Evolutionary conservation across 2,113 vertebrate genomes (phyloP).

Genomic region (Tetrao urogallus): DNA sequence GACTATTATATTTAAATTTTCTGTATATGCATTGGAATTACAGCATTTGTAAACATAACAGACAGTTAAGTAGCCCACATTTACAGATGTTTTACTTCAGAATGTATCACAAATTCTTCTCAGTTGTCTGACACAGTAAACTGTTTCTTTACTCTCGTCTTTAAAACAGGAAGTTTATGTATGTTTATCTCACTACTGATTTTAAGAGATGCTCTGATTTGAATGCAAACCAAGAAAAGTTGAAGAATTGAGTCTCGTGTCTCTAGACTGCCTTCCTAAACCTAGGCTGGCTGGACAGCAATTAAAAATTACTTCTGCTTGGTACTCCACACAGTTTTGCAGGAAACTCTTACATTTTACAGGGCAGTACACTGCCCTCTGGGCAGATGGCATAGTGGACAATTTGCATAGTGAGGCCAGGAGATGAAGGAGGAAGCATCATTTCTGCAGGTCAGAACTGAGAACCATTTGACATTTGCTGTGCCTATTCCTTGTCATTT

Average conservation of each 20-base stretch:
- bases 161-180: background rate
- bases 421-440: background rate
- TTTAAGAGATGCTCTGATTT: background rate
- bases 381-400: background rate
- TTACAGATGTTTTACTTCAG: background rate
- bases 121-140: background rate
- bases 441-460: background rate
- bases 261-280: background rate
- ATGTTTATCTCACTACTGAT: background rate
- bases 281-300: background rate
- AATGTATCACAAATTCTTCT: background rate
- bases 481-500: background rate
- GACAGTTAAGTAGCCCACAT: background rate
- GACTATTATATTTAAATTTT: background rate
- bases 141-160: background rate
- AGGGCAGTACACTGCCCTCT: background rate
- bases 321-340: background rate
- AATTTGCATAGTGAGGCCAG: background rate
- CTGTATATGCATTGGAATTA: accelerated
- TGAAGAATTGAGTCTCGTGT: background rate
- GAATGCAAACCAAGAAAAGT: background rate
- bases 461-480: background rate
- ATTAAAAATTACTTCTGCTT: background rate
- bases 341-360: background rate
- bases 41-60: background rate